These are phyloP conservation scores for Drosophila nigrodunni DNA, from an alignment of 1,140 invertebrate species.

Conservation along the genomic window DNA sequence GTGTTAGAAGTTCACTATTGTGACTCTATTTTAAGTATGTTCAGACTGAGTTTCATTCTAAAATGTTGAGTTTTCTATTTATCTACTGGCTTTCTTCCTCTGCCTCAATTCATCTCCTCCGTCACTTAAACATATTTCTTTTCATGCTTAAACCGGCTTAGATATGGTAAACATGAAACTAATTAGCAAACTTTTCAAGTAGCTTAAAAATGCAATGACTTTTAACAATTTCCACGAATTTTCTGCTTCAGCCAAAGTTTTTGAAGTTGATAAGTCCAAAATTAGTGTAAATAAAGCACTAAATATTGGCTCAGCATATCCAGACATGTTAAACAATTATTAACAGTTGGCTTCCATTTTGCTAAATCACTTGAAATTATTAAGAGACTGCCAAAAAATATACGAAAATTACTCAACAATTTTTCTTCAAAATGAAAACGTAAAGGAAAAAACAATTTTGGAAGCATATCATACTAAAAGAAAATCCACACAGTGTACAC, in stretches of 20 bases:
- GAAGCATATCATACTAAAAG: constrained; percentile 45
- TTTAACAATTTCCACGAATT: neutral
- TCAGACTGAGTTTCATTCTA: neutral
- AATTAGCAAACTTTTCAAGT: constrained; percentile 20
- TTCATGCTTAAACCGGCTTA: neutral
- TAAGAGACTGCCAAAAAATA: constrained; percentile 50
- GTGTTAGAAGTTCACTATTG: neutral
- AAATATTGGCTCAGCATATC: constrained; percentile 20
- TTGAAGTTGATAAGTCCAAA: neutral
- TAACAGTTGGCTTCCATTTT: constrained; percentile 58
- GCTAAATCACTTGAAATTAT: constrained; percentile 75
- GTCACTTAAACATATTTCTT: too few species aligned
- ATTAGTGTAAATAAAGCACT: constrained; percentile 12
- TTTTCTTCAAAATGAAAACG: constrained; percentile 18
- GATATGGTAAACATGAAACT: constrained; percentile 3
- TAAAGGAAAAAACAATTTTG: constrained; percentile 20
- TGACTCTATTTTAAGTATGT: neutral
- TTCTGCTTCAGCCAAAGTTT: neutral
- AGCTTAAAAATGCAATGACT: constrained; percentile 15
- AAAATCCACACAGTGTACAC: constrained; percentile 16
- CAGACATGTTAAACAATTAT: constrained; percentile 46
- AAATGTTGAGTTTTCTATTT: neutral
- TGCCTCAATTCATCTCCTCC: too few species aligned
- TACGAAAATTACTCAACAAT: constrained; percentile 49
- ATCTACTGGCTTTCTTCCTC: too few species aligned